Base-by-base conservation (phyloP, 2,113 vertebrate species). In the Himantopus leucocephalus region DNA sequence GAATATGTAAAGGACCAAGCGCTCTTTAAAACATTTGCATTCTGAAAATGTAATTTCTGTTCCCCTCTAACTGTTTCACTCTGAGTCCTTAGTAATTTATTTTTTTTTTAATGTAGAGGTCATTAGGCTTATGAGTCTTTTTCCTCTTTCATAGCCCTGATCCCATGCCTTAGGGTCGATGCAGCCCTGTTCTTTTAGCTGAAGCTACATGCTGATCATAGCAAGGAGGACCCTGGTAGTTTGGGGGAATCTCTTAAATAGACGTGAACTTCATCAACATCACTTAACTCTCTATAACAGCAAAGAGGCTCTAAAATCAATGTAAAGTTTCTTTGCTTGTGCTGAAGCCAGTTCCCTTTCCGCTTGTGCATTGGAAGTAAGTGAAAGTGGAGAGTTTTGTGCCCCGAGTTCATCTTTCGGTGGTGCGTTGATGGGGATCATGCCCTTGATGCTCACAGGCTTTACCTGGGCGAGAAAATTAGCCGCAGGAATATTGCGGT, bases 311-410 rank as follows among this genome's bases (percentile, higher is more conserved):
- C n/a, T 48, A 53, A 77, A 86, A 43, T 12, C 4, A 2, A 21
- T 32, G n/a, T 27, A 9, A 45, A 70, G 20, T 66, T 73, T 74
- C 45, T 80, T 60, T 39, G 41, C 80, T 87, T 7, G 12, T 41
- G 12, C 21, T 13, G 6, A 50, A 55, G n/a, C 48, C 6, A 1
- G 9, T 91, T 94, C 18, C 17, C 13, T 58, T 58, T 76, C 59
- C 0, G 0, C 30, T 56, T 16, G 14, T 0, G 1, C 11, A 8
- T 27, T 5, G 9, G 14, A 3, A 75, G 9, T 41, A 35, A 64
- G 76, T 20, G 56, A 58, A 67, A 73, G 53, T 4, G 0, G 37
- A 63, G 55, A 21, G 27, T 18, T 72, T 64, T n/a, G 74, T 56
- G n/a, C 24, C 58, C 14, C 1, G 0, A 5, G 13, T 86, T 53